phyloP scores from a whole-genome alignment of 2,888 invertebrate species.

The Sphaeridia pumilis region DNA sequence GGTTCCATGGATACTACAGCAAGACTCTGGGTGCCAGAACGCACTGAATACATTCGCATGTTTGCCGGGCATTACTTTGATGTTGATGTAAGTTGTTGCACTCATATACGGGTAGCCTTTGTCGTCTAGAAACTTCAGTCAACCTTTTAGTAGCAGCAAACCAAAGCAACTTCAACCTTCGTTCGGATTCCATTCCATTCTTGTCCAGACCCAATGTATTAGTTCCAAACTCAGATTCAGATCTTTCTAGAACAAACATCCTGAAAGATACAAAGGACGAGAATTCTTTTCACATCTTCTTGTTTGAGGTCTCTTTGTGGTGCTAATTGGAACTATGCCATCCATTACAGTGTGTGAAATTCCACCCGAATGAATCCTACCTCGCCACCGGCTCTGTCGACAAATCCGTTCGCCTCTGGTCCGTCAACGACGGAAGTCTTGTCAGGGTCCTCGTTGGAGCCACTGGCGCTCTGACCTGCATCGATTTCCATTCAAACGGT shows the following conservation, averaged over 20 bases:
- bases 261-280: too few relatives aligned
- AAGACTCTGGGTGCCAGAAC: slow-evolving; percentile 67
- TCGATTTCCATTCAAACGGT: slow-evolving; percentile 77
- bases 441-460: slow-evolving; percentile 70
- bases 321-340: too few relatives aligned
- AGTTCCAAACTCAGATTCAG: too few relatives aligned
- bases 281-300: too few relatives aligned
- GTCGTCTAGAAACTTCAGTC: too few relatives aligned
- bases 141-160: too few relatives aligned
- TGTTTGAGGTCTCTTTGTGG: too few relatives aligned
- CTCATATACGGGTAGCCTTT: too few relatives aligned
- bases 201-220: too few relatives aligned
- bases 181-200: too few relatives aligned
- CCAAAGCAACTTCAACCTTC: too few relatives aligned
- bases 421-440: slow-evolving; percentile 65
- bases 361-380: slow-evolving; percentile 85
- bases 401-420: slow-evolving; percentile 77
- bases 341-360: slow-evolving; percentile 62
- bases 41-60: slow-evolving; percentile 66
- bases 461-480: slow-evolving; percentile 55
- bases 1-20: slow-evolving; percentile 71
- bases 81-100: slow-evolving; percentile 71
- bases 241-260: too few relatives aligned
- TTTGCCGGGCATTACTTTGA: slow-evolving; percentile 81
- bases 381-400: slow-evolving; percentile 84